Evolutionary conservation across 1,140 invertebrate genomes (phyloP).

Genomic region (Aphidius ervi): DNA sequence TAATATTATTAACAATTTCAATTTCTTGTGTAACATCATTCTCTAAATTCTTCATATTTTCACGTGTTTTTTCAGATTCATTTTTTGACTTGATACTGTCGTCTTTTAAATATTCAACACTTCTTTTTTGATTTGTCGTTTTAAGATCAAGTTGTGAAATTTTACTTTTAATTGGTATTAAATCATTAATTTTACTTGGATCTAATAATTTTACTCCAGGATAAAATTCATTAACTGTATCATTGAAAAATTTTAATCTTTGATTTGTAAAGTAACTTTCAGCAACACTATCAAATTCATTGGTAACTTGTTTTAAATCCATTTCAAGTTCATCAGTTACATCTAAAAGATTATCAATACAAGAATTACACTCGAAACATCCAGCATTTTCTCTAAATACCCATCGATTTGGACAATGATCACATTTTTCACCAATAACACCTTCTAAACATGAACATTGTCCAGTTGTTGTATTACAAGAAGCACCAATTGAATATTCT

Average conservation of each 20-base stretch:
- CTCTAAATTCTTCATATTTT: slow-evolving; percentile 56
- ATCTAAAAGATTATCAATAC: slow-evolving; percentile 82
- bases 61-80: slow-evolving; percentile 55
- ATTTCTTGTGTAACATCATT: slow-evolving; percentile 54
- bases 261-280: slow-evolving; percentile 75
- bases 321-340: slow-evolving; percentile 72
- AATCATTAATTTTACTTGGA: slow-evolving; percentile 58
- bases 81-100: slow-evolving; percentile 53
- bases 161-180: slow-evolving; percentile 58
- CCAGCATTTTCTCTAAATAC: slow-evolving; percentile 67
- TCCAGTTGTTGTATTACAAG: slow-evolving; percentile 83
- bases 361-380: slow-evolving; percentile 82
- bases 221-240: slow-evolving; percentile 59
- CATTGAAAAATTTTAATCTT: slow-evolving; percentile 69
- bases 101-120: slow-evolving; percentile 50
- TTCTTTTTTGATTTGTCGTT: slow-evolving; percentile 57
- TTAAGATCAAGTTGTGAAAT: slow-evolving; percentile 58
- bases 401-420: slow-evolving; percentile 82
- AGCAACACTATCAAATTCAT: slow-evolving; percentile 68
- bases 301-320: slow-evolving; percentile 62
- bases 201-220: slow-evolving; percentile 66
- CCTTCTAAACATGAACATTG: slow-evolving; percentile 93
- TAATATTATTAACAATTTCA: slow-evolving; percentile 55
- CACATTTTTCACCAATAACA: slow-evolving; percentile 92
- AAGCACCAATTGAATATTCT: slow-evolving; percentile 82